A percentile compares a stretch with the other conserved stretches of the same genome.
Conservation (phyloP, 1,140 invertebrate species). For the Sogatella furcifera region DNA sequence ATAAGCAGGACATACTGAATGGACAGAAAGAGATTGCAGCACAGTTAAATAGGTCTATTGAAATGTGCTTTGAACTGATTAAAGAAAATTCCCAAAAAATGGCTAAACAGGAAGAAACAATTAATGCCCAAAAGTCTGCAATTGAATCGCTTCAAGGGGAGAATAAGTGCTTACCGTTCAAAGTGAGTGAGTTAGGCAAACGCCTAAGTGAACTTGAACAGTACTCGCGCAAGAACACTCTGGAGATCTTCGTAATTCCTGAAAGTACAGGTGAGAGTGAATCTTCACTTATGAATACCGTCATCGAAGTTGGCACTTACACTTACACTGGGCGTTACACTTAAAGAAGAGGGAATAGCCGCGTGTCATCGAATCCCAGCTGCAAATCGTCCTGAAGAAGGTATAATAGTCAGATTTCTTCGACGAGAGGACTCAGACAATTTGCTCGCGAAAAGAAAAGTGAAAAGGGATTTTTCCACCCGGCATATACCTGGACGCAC, state of each 20-base stretch:
- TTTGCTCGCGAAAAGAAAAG: neutral
- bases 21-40: neutral
- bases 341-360: neutral
- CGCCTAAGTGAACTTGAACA: neutral
- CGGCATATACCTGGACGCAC: neutral
- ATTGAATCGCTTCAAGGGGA: neutral
- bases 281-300: neutral
- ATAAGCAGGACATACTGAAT: constrained; percentile 1
- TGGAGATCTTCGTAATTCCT: constrained; percentile 1
- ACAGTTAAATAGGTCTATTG: neutral
- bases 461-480: constrained; percentile 4
- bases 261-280: neutral
- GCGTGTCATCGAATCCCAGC: neutral
- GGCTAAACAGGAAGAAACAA: neutral
- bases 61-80: neutral
- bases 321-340: neutral
- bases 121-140: neutral
- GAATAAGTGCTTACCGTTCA: neutral
- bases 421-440: neutral
- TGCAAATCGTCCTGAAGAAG: neutral
- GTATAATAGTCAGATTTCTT: constrained; percentile 3
- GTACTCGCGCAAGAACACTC: neutral
- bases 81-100: neutral
- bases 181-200: neutral
- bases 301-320: constrained; percentile 2